Conservation (phyloP, 53 echinoderm and acorn worm species). For the Luidia sarsii region DNA sequence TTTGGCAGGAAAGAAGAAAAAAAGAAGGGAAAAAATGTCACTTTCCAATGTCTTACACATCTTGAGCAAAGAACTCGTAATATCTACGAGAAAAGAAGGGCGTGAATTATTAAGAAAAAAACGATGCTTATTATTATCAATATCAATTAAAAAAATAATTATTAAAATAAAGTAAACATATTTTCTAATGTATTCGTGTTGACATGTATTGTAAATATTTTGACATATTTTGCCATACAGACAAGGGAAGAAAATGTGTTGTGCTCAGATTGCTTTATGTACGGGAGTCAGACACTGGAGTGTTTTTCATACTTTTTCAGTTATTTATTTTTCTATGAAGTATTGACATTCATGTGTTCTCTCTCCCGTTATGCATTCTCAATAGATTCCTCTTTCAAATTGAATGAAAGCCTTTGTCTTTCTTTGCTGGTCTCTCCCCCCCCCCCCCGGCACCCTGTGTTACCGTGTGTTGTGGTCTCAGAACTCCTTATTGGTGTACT, state of each 20-base stretch:
- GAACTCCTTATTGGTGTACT: too few species aligned
- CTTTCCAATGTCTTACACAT: conserved; percentile 27
- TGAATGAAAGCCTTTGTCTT: conserved; percentile 10
- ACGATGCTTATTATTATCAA: conserved; percentile 1
- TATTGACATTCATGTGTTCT: conserved; percentile 31
- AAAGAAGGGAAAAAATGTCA: too few species aligned
- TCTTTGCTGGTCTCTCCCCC: not conserved
- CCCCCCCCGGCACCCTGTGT: too few species aligned
- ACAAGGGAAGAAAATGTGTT: conserved; percentile 22
- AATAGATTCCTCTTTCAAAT: conserved; percentile 25
- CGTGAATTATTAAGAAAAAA: conserved; percentile 9
- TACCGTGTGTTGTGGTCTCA: too few species aligned
- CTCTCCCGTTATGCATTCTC: conserved; percentile 24
- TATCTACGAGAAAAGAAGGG: not conserved
- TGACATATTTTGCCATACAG: conserved; percentile 35
- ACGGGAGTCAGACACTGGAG: conserved; percentile 12
- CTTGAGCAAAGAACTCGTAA: conserved; percentile 4
- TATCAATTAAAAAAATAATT: too few species aligned
- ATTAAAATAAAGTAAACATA: conserved; percentile 6
- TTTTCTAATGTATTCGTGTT: conserved; percentile 49
- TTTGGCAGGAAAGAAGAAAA: conserved; percentile 1
- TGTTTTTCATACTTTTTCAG: conserved; percentile 45
- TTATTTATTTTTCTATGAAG: conserved; percentile 42
- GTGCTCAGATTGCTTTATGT: conserved; percentile 14
- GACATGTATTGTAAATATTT: conserved; percentile 49